Evolutionary conservation across 2,888 invertebrate genomes (phyloP).

Genomic region (Paralinhomoeus sp.): DNA sequence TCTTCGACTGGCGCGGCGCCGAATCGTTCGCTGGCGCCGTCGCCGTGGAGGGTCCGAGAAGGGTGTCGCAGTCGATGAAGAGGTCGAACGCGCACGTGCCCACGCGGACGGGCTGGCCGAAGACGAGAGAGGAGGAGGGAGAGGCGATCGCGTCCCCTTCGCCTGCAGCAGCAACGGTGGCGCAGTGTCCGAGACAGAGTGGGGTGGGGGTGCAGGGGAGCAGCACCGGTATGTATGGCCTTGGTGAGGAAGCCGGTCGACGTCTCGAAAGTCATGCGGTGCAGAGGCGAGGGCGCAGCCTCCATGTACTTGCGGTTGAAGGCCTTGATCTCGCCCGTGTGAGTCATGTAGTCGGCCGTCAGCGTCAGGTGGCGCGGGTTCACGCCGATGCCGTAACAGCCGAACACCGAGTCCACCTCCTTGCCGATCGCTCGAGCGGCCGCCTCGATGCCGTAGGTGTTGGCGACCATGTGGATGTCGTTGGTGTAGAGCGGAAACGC

Average conservation of each 20-base stretch:
- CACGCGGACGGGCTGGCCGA: conserved; percentile 53
- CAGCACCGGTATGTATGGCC: conserved; percentile 45
- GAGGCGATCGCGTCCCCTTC: conserved; percentile 51
- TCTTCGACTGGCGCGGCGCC: too few relatives aligned
- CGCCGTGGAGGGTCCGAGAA: too few relatives aligned
- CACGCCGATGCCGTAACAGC: conserved; percentile 83
- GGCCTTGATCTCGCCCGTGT: conserved; percentile 62
- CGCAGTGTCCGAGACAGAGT: too few relatives aligned
- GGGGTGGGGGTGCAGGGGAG: too few relatives aligned
- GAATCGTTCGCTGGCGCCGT: too few relatives aligned
- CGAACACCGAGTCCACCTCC: conserved; percentile 85
- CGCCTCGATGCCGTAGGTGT: conserved; percentile 85
- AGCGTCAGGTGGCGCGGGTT: conserved; percentile 74
- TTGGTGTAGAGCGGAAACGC: conserved; percentile 46
- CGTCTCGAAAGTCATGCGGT: conserved; percentile 95
- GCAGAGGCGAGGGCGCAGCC: conserved; percentile 67
- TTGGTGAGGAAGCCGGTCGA: conserved; percentile 58
- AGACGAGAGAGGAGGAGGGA: conserved; percentile 62
- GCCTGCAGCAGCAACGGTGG: conserved; percentile 33
- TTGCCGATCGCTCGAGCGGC: conserved; percentile 67
- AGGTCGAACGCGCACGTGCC: conserved; percentile 57
- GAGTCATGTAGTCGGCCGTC: conserved; percentile 94
- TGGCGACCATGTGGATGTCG: conserved; percentile 69
- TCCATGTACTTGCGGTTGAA: conserved; percentile 38
- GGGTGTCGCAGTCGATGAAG: conserved; percentile 1